Evolutionary conservation across 2,113 vertebrate species (phyloP).

Genomic region (Microtus pennsylvanicus): DNA sequence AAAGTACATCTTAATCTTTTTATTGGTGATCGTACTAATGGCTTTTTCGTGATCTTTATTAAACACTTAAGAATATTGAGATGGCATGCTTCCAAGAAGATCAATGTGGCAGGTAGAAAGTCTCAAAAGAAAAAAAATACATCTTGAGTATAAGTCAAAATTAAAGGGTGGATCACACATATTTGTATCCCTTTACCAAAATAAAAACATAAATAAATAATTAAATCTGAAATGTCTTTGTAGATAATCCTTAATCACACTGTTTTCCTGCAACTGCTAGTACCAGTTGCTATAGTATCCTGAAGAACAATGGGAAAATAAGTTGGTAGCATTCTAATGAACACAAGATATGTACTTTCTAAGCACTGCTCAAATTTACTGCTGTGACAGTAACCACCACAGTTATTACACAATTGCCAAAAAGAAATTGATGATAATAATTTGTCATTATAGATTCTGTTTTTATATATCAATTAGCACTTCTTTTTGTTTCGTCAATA

Average conservation of each 20-base stretch:
- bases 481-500: neutral
- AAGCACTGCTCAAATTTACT: neutral
- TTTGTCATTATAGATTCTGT: neutral
- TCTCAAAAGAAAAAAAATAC: neutral
- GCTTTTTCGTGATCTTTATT: neutral
- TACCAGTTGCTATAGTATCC: neutral
- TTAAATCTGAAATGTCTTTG: neutral
- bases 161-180: neutral
- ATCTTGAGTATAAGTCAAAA: neutral
- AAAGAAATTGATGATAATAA: neutral
- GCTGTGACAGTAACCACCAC: neutral
- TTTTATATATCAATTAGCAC: neutral
- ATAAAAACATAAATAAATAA: neutral
- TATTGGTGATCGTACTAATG: neutral
- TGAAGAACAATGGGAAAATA: slow-evolving; percentile 14
- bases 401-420: neutral
- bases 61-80: neutral
- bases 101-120: neutral
- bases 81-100: neutral
- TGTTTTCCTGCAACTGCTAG: slow-evolving; percentile 19
- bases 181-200: neutral
- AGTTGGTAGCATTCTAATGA: neutral
- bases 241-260: neutral
- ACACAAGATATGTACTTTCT: neutral
- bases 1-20: slow-evolving; percentile 50